Percentiles rank a stretch among this genome's conserved stretches.
phyloP scores from a whole-genome alignment of 2,113 vertebrate genomes.

The Callionymus lyra region DNA sequence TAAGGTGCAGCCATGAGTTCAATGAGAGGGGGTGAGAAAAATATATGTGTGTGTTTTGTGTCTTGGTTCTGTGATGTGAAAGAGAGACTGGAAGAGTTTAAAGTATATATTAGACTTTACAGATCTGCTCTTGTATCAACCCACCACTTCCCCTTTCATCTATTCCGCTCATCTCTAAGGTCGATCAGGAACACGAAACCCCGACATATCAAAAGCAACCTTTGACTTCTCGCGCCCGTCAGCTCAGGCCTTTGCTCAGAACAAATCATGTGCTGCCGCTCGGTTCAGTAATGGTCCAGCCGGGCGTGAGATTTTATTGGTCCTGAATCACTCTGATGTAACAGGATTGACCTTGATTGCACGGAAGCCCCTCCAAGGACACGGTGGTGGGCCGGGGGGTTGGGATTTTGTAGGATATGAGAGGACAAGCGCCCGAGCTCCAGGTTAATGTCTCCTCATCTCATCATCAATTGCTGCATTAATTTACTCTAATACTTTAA shows the following conservation, averaged over 20 bases:
- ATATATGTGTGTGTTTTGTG: no score
- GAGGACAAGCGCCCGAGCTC: conserved; percentile 10
- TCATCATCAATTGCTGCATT: conserved; percentile 9
- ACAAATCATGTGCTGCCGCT: conserved; percentile 26
- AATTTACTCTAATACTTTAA: conserved; percentile 3
- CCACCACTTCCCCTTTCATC: no score
- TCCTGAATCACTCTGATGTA: conserved; percentile 25
- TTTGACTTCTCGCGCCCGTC: no score
- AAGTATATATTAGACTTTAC: no score
- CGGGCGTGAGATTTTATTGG: conserved; percentile 24
- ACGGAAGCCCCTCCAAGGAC: conserved; percentile 14
- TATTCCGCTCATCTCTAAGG: no score
- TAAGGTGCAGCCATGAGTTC: no score
- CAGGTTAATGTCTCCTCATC: conserved; percentile 16
- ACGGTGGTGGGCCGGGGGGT: background rate
- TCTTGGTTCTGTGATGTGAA: no score
- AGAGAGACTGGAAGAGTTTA: no score
- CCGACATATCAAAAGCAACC: no score
- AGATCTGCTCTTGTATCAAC: no score
- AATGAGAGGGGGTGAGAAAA: no score
- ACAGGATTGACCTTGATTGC: conserved; percentile 29
- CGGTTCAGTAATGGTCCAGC: background rate
- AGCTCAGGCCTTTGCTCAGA: background rate
- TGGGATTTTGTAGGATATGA: conserved; percentile 5
- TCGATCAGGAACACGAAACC: no score